These are phyloP conservation scores for Xylota segnis DNA, from an alignment of 2,888 invertebrate genomes.

Conservation along the genomic window DNA sequence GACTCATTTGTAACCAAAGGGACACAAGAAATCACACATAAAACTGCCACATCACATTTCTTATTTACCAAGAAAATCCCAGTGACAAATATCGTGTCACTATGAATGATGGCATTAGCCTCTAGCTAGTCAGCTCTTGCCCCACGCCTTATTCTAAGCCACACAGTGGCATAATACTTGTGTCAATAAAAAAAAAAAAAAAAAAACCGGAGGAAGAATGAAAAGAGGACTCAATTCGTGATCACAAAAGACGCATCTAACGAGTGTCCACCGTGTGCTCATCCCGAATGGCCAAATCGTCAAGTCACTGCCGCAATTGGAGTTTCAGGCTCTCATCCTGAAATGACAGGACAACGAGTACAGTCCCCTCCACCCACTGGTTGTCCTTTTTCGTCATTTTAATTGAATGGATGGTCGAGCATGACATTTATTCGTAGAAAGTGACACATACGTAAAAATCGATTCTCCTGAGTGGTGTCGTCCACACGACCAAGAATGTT, in stretches of 20 bases:
- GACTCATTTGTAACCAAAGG: constrained; percentile 25
- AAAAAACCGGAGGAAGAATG: too few species aligned
- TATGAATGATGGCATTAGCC: constrained; percentile 63
- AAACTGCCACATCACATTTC: constrained; percentile 45
- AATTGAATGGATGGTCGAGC: constrained; percentile 68
- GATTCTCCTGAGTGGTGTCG: constrained; percentile 41
- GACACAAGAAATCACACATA: constrained; percentile 45
- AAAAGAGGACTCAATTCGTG: constrained; percentile 38
- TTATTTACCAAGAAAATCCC: constrained; percentile 60
- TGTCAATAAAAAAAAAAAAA: constrained; percentile 41
- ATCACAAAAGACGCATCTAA: constrained; percentile 30
- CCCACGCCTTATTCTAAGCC: neutral
- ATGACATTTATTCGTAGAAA: constrained; percentile 65
- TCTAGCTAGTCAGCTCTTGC: constrained; percentile 18
- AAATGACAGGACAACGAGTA: constrained; percentile 35
- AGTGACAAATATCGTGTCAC: constrained; percentile 68
- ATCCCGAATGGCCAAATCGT: constrained; percentile 31
- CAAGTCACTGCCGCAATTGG: constrained; percentile 55
- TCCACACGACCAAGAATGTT: constrained; percentile 27
- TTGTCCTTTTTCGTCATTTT: constrained; percentile 61
- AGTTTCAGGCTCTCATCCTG: constrained; percentile 19
- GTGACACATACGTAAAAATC: constrained; percentile 58
- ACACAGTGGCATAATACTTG: constrained; percentile 19
- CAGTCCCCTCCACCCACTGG: constrained; percentile 21
- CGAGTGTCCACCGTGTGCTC: constrained; percentile 11